Percentiles rank a stretch among this genome's conserved stretches.
Conservation (phyloP, 1,140 invertebrate genomes). For the Aphidius gifuensis region DNA sequence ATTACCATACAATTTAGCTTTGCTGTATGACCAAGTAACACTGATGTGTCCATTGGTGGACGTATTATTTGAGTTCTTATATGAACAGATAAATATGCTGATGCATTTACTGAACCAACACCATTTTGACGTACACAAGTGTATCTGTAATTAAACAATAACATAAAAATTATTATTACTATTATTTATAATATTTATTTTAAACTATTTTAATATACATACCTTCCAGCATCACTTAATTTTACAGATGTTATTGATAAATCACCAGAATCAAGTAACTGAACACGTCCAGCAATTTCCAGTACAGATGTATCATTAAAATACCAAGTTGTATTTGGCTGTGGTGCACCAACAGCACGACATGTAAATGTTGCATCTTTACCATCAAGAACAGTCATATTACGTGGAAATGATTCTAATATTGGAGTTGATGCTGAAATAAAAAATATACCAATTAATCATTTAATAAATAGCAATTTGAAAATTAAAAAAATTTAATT, state of each 20-base stretch:
- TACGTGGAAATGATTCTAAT: slow-evolving; percentile 77
- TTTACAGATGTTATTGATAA: slow-evolving; percentile 83
- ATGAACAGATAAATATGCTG: slow-evolving; percentile 71
- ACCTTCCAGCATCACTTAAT: slow-evolving; percentile 79
- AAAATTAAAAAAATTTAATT: slow-evolving; percentile 3
- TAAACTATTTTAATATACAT: no score
- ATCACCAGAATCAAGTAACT: slow-evolving; percentile 81
- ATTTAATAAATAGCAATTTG: not conserved
- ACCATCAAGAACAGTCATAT: slow-evolving; percentile 86
- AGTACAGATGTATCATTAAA: slow-evolving; percentile 65
- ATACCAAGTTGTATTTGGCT: slow-evolving; percentile 88
- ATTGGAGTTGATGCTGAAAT: slow-evolving; percentile 77
- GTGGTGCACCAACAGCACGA: slow-evolving; percentile 81
- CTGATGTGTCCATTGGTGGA: slow-evolving; percentile 84
- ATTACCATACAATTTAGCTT: slow-evolving; percentile 90
- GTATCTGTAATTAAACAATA: slow-evolving; percentile 41
- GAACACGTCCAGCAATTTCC: slow-evolving; percentile 69
- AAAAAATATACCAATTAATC: slow-evolving; percentile 16
- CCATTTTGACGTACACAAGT: slow-evolving; percentile 85
- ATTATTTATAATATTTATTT: no score
- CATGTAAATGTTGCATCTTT: slow-evolving; percentile 87
- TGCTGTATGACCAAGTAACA: slow-evolving; percentile 85
- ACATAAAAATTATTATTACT: no score
- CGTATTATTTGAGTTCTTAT: slow-evolving; percentile 89
- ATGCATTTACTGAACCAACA: slow-evolving; percentile 78